Evolutionary conservation across 2,888 invertebrate genomes (phyloP), one percentile per base, ranked within the genome.

Genomic region (Lasioglossum oenotherae): DNA sequence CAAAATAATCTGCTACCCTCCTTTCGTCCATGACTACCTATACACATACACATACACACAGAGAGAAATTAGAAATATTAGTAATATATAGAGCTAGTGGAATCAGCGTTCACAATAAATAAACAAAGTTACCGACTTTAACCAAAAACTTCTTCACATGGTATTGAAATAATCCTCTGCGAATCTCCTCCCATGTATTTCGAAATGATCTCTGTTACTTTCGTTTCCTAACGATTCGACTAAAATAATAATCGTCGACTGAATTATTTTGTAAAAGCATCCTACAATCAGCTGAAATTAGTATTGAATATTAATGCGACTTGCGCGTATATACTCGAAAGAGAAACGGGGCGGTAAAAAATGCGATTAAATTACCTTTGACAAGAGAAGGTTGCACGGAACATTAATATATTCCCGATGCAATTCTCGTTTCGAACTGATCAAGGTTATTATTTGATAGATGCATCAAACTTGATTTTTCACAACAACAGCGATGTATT

Each of bases 1-100:
- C 99, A 96, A 99, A 99, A 96, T 99, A 99, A 96, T 99, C 99
- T 41, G 98, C 99, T 88, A 99, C 98, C 95, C 98, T 96, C 94
- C 97, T 96, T 93, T 98, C 98, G 94, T 98, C 98, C 98, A 98
- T 98, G 90, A 67, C 78, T 84, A 86, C 60, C 84, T 86, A 69
- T 0, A 10, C 12, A n/a, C 10, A 8, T 10, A 53, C 10, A 2
- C n/a, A 10, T 0, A 1, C 8, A 49, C 64, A 78, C 19, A 67
- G 46, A 64, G n/a, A 67, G 46, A 64, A 64, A 23, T 71, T 8
- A 53, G 14, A 41, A 75, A n/a, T 57, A 8, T 57, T 38, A 35
- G 31, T n/a, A 41, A 27, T 57, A 53, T 35, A 72, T 14, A 75
- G 14, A 23, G n/a, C 27, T 3, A 74, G 44, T 31, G 31, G 5